Base-by-base conservation (phyloP, 2,113 vertebrate species). In the Hipposideros armiger region DNA sequence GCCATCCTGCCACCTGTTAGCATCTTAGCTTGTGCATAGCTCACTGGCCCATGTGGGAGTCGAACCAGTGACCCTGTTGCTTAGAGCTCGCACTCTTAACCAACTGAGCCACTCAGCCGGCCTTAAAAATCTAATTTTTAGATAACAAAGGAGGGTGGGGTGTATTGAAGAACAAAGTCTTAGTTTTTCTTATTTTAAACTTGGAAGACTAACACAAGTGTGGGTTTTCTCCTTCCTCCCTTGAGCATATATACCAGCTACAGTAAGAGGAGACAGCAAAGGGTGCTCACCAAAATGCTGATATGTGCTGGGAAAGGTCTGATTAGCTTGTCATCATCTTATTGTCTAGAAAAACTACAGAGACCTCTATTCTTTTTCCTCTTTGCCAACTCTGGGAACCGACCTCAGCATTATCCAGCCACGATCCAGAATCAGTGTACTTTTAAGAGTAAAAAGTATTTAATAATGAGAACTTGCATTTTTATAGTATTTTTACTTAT, bases 401-500 rank as follows among this genome's bases (percentile, higher is more conserved):
- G 64, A 5, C 26, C 15, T 81, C 52, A 56, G 36, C 6, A 19
- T 56, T 42, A n/a, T 26, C 22, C n/a, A 64, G n/a, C 10, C 24
- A 11, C 47, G 66, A 87, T 14, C 28, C 70, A 73, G 32, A 74
- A 50, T 42, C 88, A 74, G 67, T 24, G 54, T 15, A 50, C 10
- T 90, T 83, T 87, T 60, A 70, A 42, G 26, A 86, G 47, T 15
- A 40, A 32, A 89, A 83, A 17, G 13, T 40, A 60, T 54, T 82
- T 67, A 52, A 36, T 66, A 77, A 52, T 8, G 16, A 90, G n/a
- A 69, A 0, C 24, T 66, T 80, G 14, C 22, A 47, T 69, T 95
- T 81, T 47, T 36, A 66, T n/a, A 47, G 36, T 83, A 77, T 54
- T 95, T 93, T 66, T 45, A 90, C 50, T 87, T 66, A 72, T 32